Percentiles rank a stretch among this genome's conserved stretches.
Evolutionary conservation across 1,140 invertebrate genomes (phyloP).

Genomic region (Pachyrhynchus sulphureomaculatus): DNA sequence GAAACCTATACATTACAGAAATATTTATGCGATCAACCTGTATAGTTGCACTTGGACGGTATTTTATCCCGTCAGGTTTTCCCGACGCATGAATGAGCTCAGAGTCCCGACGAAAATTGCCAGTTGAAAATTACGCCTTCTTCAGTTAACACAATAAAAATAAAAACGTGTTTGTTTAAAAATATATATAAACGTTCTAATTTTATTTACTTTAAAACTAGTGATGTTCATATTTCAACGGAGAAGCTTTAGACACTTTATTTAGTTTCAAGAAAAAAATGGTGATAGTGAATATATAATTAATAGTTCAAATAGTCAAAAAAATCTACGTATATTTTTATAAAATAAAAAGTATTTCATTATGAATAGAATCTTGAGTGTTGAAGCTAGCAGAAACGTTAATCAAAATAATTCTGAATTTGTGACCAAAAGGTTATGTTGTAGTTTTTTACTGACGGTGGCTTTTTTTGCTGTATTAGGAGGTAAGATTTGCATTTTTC

Average conservation of each 20-base stretch:
- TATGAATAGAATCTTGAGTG: constrained; percentile 40
- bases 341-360: background rate
- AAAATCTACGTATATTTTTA: background rate
- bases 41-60: background rate
- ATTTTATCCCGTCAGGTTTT: background rate
- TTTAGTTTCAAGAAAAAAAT: background rate
- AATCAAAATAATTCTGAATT: constrained; percentile 48
- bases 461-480: constrained; percentile 55
- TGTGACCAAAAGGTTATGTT: constrained; percentile 57
- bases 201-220: too few relatives aligned
- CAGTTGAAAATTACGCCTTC: constrained; percentile 5
- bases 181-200: background rate
- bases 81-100: background rate
- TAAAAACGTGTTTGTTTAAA: background rate
- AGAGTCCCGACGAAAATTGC: background rate
- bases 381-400: constrained; percentile 30
- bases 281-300: background rate
- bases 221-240: background rate
- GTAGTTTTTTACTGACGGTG: constrained; percentile 54
- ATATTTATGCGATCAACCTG: too few relatives aligned
- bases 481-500: constrained; percentile 37
- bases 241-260: background rate
- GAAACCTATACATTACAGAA: too few relatives aligned
- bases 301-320: background rate
- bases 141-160: background rate